Base-by-base conservation (phyloP, 2,888 invertebrate species). In the Apamea crenata region DNA sequence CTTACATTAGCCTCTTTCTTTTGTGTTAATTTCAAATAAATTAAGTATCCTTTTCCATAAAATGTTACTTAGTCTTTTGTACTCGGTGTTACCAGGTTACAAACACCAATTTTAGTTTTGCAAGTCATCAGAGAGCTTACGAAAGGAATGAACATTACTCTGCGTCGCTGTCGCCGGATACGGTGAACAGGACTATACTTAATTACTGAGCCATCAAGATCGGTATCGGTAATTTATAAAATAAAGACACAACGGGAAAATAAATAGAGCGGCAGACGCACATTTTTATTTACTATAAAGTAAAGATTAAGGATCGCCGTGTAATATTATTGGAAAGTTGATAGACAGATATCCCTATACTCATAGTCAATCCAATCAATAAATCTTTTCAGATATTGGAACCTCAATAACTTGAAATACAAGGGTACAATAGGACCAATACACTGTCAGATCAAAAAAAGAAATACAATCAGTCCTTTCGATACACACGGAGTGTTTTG, bases 371-470 rank as follows among this genome's bases (percentile, higher is more conserved):
- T 56, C n/a, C 56, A 56, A 84, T 84, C 53, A 21, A 53, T 21
- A 63, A 56, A 32, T n/a, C 8, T 21, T 44, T 53, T 67, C 21
- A 70, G 66, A 61, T 59, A 84, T 84, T 59, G 44, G 21, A 66
- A 83, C 61, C 67, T 53, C 40, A 40, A 63, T 68, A 59, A 61
- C 40, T 40, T 56, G 29, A 32, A 77, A 66, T 44, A 53, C 25
- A 63, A 79, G 29, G 40, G 4, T 40, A 72, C 67, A 83, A 78
- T 65, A 56, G 32, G 10, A 53, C 59, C 73, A 68, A 76, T 80
- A 87, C n/a, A 76, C 63, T 84, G 66, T 29, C 72, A n/a, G 67
- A 69, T 56, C 14, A 73, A 56, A 87, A 80, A 61, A 67, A 65
- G 32, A 81, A 83, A 77, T 56, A 84, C 76, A 73, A 79, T 74